A percentile compares a stretch with the other conserved stretches of the same genome.
Evolutionary conservation across 92 coral and sea anemone genomes (phyloP).

Genomic region (Zoanthus sansibaricus): DNA sequence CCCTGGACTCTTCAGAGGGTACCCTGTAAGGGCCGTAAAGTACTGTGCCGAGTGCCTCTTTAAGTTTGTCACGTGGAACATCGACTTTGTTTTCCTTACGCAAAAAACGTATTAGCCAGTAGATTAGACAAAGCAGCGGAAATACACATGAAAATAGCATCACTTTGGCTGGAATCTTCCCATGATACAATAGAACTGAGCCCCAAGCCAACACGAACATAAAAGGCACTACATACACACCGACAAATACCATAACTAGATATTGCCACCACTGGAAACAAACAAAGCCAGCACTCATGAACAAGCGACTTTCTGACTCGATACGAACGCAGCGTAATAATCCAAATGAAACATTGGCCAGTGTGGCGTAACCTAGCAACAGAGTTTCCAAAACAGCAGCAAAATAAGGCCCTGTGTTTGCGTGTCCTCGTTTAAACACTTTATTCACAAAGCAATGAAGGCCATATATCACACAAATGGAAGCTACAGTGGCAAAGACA

Average conservation of each 20-base stretch:
- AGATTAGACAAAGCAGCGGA: conserved; percentile 37
- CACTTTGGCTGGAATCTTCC: conserved; percentile 42
- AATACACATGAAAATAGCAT: conserved; percentile 47
- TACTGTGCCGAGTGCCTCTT: conserved; percentile 33
- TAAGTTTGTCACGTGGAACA: not conserved
- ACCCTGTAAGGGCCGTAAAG: conserved; percentile 60
- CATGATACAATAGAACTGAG: conserved; percentile 42
- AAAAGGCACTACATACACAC: conserved; percentile 41
- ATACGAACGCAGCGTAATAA: conserved; percentile 58
- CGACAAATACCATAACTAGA: conserved; percentile 22
- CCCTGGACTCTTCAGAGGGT: conserved; percentile 16
- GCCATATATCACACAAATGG: conserved; percentile 31
- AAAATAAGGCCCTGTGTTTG: conserved; percentile 10
- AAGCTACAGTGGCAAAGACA: conserved; percentile 41
- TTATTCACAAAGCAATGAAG: not conserved
- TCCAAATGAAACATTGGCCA: conserved; percentile 52
- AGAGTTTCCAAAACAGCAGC: conserved; percentile 53
- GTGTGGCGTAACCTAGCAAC: conserved; percentile 60
- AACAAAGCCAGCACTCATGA: conserved; percentile 39
- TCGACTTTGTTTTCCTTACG: not conserved
- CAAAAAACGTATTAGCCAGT: not conserved
- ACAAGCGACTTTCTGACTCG: conserved; percentile 44
- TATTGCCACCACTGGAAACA: conserved; percentile 70
- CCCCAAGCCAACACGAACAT: conserved; percentile 58
- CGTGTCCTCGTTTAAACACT: not conserved